These are phyloP conservation scores for Amiota communis DNA, from an alignment of 2,888 invertebrate species.

Conservation along the genomic window DNA sequence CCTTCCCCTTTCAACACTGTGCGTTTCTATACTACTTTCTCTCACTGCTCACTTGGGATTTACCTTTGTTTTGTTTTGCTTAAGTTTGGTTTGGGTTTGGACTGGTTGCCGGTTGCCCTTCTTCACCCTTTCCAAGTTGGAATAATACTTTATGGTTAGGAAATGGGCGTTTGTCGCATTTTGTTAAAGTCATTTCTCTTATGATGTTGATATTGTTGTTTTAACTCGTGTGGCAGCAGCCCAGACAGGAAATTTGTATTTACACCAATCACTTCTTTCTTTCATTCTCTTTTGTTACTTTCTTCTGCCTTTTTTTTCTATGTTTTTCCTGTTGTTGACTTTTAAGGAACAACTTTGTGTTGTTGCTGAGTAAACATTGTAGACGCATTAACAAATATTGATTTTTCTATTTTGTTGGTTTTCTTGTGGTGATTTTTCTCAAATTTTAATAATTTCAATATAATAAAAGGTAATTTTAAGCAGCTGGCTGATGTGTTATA, in stretches of 20 bases:
- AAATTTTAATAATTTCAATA: no score
- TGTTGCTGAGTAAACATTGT: constrained; percentile 4
- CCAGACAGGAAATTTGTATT: constrained; percentile 26
- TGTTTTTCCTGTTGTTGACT: background rate
- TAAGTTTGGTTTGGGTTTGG: no score
- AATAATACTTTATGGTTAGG: background rate
- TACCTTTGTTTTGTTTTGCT: background rate
- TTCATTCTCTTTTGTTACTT: background rate
- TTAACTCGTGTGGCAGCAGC: background rate
- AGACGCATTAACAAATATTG: constrained; percentile 18
- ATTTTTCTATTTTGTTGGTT: constrained; percentile 6
- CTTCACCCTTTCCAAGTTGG: no score
- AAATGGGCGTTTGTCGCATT: constrained; percentile 18
- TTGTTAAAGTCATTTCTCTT: background rate
- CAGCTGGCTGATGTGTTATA: no score
- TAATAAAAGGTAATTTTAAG: no score
- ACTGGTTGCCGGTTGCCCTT: no score
- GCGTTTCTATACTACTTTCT: background rate
- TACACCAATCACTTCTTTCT: constrained; percentile 20
- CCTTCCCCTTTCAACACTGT: background rate
- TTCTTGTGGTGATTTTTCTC: background rate
- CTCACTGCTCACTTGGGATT: constrained; percentile 12
- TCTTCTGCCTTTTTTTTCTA: background rate
- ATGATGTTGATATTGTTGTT: constrained; percentile 4
- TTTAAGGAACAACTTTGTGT: background rate